Conservation (phyloP, 2,797 vertebrate genomes). For the Tapera naevia region DNA sequence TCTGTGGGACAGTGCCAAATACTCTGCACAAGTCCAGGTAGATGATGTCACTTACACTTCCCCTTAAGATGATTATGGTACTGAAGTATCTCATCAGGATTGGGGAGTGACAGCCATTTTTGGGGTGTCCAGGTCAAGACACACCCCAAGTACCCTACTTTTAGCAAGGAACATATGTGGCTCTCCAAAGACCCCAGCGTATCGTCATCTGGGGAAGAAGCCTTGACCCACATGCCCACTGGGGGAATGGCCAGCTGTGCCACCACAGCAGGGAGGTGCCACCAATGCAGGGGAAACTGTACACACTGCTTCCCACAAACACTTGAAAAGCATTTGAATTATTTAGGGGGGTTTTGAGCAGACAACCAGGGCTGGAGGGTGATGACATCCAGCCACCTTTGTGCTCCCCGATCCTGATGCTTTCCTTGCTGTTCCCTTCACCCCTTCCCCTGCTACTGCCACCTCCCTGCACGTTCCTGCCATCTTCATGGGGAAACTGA, state of each 20-base stretch:
- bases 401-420: not conserved
- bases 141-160: not conserved
- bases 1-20: too few relatives aligned
- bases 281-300: not conserved
- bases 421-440: not conserved
- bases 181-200: not conserved
- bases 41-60: too few relatives aligned
- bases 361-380: rapidly evolving
- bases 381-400: not conserved
- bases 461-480: rapidly evolving
- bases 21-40: too few relatives aligned
- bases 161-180: rapidly evolving
- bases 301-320: rapidly evolving
- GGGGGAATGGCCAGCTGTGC: rapidly evolving
- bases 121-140: not conserved
- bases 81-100: rapidly evolving
- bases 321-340: not conserved
- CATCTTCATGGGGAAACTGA: not conserved
- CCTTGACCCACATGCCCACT: not conserved
- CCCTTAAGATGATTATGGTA: not conserved
- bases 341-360: not conserved
- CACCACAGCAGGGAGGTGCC: not conserved
- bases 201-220: not conserved
- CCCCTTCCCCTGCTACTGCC: not conserved
- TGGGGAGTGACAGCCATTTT: not conserved